Percentiles rank a stretch among this genome's conserved stretches.
phyloP scores from a whole-genome alignment of 2,797 vertebrate genomes.

The Anguilla megastoma region DNA sequence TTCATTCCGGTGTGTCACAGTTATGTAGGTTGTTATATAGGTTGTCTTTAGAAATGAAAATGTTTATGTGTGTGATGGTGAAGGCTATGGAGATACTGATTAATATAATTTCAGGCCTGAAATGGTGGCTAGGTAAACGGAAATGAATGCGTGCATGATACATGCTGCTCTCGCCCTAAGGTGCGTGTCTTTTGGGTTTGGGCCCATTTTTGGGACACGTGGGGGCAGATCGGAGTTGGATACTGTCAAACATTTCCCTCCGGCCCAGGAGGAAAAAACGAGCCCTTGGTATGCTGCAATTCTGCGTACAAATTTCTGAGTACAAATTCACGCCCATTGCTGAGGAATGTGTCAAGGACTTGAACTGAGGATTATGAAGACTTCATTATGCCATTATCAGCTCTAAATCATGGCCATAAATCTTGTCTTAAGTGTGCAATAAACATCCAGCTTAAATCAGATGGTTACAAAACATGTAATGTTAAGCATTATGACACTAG shows the following conservation, averaged over 20 bases:
- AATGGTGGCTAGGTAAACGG: not conserved
- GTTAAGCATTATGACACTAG: not conserved
- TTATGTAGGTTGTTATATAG: not conserved
- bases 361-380: not conserved
- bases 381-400: not conserved
- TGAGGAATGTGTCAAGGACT: not conserved
- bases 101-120: not conserved
- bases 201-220: not conserved
- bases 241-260: not conserved
- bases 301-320: not conserved
- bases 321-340: not conserved
- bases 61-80: not conserved
- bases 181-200: not conserved
- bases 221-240: no score
- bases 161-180: not conserved
- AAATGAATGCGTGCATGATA: not conserved
- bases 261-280: not conserved
- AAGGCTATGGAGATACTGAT: not conserved
- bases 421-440: not conserved
- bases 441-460: not conserved
- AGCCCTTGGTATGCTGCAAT: not conserved
- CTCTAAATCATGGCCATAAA: not conserved
- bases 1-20: not conserved
- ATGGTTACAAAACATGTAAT: not conserved
- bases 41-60: not conserved